Base-by-base conservation (phyloP, 2,797 vertebrate species). In the Hyperoplus lanceolatus region DNA sequence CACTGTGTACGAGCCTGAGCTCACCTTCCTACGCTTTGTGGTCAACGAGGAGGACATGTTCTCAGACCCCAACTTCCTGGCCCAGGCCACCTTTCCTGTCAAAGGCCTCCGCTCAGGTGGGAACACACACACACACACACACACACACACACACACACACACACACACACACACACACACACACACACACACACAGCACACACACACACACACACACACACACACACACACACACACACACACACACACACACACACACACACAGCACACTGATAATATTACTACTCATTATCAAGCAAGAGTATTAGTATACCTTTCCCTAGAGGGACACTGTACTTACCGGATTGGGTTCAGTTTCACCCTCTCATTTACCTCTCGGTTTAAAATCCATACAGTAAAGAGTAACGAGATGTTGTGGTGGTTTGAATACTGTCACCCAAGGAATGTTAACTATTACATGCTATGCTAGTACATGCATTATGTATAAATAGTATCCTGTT, bases 21-120 rank as follows among this genome's bases (percentile, higher is more conserved):
- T 99, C 9, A 97, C 97, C 0, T 99, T 98, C 82, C 94, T 99
- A 54, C 97, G 98, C 86, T 99, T 99, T 7, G 97, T 98, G 75
- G 97, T 99, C 63, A 98, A 98, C 0, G 98, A 99, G 85, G 98
- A 99, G 81, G 98, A 99, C 87, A 98, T 99, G 96, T 99, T 99
- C 94, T 99, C 98, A 16, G 98, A 99, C 81, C 97, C 98, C 51
- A 99, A 99, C 93, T 99, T 99, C 91, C 95, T 99, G 21, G 98
- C 98, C 56, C 97, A 99, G 0, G 97, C 97, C 72, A 99, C 97
- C 0, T 98, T 97, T 87, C 97, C 98, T 57, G 95, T 99, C 78
- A 98, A 96, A 95, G 97, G 97, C 75, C 89, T 99, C 55, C 98
- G 96, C 84, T 95, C 97, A 90, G 98, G 98, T 99, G 90, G 77